Evolutionary conservation across 2,888 invertebrate species (phyloP).

Genomic region (Leptarthrus brevirostris): DNA sequence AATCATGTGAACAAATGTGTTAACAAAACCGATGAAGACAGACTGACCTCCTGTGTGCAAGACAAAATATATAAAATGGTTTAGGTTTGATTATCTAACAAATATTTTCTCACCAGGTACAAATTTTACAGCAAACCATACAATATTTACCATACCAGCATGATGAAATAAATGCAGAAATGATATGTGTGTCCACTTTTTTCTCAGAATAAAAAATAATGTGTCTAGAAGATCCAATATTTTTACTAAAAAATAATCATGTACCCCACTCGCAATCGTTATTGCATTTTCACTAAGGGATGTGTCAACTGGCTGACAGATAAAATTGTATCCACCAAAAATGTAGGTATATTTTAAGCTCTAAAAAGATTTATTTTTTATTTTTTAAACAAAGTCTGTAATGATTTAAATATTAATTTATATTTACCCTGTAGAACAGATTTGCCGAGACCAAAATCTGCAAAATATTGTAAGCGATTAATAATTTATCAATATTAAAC

Average conservation of each 20-base stretch:
- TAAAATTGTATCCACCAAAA: not conserved
- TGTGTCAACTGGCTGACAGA: not conserved
- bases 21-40: conserved; percentile 74
- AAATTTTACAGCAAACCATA: conserved; percentile 83
- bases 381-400: too few relatives aligned
- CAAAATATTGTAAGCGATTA: conserved; percentile 74
- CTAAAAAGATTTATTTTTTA: too few relatives aligned
- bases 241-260: conserved; percentile 79
- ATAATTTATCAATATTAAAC: conserved; percentile 71
- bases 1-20: conserved; percentile 78
- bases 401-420: conserved; percentile 62
- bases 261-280: not conserved
- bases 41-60: conserved; percentile 69
- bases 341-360: not conserved
- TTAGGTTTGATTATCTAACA: not conserved
- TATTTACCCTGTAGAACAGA: conserved; percentile 68
- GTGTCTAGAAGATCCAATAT: conserved; percentile 82
- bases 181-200: conserved; percentile 88
- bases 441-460: conserved; percentile 67
- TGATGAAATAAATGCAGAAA: conserved; percentile 93
- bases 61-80: too few relatives aligned
- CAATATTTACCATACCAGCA: conserved; percentile 80
- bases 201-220: conserved; percentile 88
- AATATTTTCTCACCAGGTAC: conserved; percentile 71
- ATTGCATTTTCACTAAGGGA: not conserved